Evolutionary conservation across 2,888 invertebrate species (phyloP).

Genomic region (Mellilla xanthometata): DNA sequence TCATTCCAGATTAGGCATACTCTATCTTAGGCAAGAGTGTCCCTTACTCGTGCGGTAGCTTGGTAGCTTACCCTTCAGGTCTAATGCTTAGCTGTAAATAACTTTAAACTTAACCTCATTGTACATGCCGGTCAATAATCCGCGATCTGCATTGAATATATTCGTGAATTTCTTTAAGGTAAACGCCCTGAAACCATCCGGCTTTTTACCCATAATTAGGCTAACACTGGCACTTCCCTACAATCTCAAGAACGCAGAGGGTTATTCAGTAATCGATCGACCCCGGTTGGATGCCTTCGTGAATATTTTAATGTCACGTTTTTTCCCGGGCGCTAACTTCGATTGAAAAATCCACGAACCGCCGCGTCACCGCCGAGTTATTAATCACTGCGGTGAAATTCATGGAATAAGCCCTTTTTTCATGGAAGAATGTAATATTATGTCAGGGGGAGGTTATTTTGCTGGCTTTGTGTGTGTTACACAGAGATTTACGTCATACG

Average conservation of each 20-base stretch:
- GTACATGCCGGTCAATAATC: no score
- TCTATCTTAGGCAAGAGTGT: no score
- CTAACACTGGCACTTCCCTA: slow-evolving; percentile 4
- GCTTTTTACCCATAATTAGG: slow-evolving; percentile 16
- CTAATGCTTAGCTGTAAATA: no score
- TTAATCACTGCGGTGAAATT: slow-evolving; percentile 47
- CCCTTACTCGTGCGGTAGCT: no score
- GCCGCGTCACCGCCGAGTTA: slow-evolving; percentile 45
- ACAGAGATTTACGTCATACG: slow-evolving; percentile 10
- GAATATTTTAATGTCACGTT: slow-evolving; percentile 58
- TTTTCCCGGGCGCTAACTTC: slow-evolving; percentile 43
- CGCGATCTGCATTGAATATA: no score
- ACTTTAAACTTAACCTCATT: no score
- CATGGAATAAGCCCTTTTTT: slow-evolving; percentile 25
- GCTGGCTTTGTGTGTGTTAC: slow-evolving; percentile 22
- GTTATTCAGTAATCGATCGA: slow-evolving; percentile 35
- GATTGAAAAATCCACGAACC: slow-evolving; percentile 51
- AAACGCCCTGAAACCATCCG: neutral
- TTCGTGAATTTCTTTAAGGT: no score
- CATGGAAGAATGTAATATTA: slow-evolving; percentile 35
- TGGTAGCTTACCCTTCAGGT: no score
- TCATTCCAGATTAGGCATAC: no score
- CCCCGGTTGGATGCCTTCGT: slow-evolving; percentile 33
- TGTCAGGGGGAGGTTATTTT: slow-evolving; percentile 29
- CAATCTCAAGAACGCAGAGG: slow-evolving; percentile 12